These are phyloP conservation scores for Pseudopodoces humilis DNA, from an alignment of 2,113 vertebrate species.

Conservation along the genomic window DNA sequence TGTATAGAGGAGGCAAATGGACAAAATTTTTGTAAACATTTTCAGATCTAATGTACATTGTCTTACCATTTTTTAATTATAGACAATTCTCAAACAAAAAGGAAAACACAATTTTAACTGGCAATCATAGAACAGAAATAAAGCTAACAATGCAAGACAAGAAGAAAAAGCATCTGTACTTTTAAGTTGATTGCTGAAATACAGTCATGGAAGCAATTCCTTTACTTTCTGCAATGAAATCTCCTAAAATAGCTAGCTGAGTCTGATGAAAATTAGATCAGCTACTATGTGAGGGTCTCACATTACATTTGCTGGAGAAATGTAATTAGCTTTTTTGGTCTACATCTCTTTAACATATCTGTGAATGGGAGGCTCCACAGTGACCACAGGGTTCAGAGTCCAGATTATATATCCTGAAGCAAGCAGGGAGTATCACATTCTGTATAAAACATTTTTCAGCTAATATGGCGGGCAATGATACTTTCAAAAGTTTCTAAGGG, in stretches of 20 bases:
- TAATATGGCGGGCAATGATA: conserved; percentile 7
- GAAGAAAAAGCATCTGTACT: neutral
- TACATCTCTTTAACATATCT: neutral
- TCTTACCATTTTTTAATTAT: neutral
- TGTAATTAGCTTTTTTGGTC: neutral
- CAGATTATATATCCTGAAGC: conserved; percentile 20
- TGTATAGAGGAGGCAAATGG: neutral
- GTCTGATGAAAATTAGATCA: conserved; percentile 30
- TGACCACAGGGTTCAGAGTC: conserved; percentile 33
- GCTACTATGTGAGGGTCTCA: conserved; percentile 36
- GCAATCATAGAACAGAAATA: neutral
- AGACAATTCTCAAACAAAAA: neutral
- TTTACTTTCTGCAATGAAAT: neutral
- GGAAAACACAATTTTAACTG: neutral
- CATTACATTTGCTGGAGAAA: neutral
- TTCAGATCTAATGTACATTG: neutral
- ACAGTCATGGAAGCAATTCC: neutral
- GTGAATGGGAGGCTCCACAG: conserved; percentile 33
- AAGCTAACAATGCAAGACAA: neutral
- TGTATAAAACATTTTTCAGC: conserved; percentile 40
- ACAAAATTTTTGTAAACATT: neutral
- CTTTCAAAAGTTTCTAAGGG: neutral
- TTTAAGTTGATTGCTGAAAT: neutral
- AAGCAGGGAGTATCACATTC: conserved; percentile 41
- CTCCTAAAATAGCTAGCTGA: neutral